Conservation (phyloP, 2,888 invertebrate genomes). For the Cephonodes hylas region DNA sequence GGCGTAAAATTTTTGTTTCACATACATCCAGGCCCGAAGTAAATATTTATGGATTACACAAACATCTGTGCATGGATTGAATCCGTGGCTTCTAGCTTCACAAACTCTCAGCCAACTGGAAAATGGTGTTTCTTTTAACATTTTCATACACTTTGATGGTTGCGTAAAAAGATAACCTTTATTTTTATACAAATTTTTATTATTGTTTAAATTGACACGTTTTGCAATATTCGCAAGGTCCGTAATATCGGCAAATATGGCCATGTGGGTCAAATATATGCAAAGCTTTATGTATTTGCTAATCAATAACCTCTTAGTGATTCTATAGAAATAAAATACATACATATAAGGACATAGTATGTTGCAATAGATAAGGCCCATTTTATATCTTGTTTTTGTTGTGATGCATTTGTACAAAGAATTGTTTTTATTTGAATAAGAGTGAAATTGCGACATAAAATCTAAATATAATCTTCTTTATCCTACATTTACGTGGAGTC, state of each 20-base stretch:
- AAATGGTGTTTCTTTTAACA: neutral
- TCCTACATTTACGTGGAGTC: too few relatives aligned
- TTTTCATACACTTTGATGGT: neutral
- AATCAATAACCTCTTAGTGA: neutral
- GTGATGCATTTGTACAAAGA: neutral
- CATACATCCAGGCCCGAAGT: too few relatives aligned
- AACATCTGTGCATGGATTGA: too few relatives aligned
- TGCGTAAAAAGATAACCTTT: neutral
- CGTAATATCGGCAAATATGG: neutral
- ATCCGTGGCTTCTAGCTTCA: too few relatives aligned
- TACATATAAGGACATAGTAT: neutral
- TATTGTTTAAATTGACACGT: neutral
- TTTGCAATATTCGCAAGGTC: slow-evolving; percentile 5
- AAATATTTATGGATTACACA: too few relatives aligned
- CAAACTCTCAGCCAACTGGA: too few relatives aligned
- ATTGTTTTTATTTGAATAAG: too few relatives aligned
- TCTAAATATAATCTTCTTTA: too few relatives aligned
- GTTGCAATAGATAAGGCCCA: neutral
- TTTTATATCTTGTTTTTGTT: neutral
- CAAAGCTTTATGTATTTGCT: neutral
- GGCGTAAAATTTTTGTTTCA: too few relatives aligned
- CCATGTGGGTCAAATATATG: slow-evolving; percentile 7
- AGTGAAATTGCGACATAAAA: too few relatives aligned
- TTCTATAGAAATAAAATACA: neutral
- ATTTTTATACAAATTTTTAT: neutral